These are phyloP conservation scores for Brienomyrus brachyistius DNA, from an alignment of 2,113 vertebrate species.

Conservation along the genomic window DNA sequence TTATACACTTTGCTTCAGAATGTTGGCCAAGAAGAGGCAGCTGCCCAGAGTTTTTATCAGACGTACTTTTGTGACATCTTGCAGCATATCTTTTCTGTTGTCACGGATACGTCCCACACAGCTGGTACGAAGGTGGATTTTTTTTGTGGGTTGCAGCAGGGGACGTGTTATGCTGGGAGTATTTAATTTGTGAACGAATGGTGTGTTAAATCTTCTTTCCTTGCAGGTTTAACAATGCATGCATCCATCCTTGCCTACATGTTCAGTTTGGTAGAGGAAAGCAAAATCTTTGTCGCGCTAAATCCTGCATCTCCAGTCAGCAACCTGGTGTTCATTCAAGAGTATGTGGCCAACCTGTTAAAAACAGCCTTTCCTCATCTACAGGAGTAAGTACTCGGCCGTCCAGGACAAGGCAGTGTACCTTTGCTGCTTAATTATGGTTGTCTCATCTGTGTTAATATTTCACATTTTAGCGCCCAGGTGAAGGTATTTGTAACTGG, in stretches of 20 bases:
- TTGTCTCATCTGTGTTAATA: conserved; percentile 14
- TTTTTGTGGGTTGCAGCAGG: background rate
- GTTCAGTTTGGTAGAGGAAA: conserved; percentile 98
- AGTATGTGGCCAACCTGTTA: conserved; percentile 95
- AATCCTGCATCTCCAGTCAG: conserved; percentile 78
- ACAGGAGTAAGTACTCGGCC: conserved; percentile 78
- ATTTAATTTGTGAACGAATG: background rate
- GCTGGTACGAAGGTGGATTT: conserved; percentile 69
- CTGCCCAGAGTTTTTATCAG: conserved; percentile 97
- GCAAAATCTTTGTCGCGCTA: conserved; percentile 82
- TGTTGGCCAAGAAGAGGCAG: conserved; percentile 91
- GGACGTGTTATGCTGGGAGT: background rate
- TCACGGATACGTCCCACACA: conserved; percentile 96
- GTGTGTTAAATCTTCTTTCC: background rate
- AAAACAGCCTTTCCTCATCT: conserved; percentile 97
- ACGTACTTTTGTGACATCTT: conserved; percentile 97
- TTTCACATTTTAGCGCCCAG: conserved; percentile 74
- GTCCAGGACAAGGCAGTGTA: too few species aligned
- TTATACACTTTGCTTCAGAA: conserved; percentile 95
- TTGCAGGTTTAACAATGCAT: conserved; percentile 92
- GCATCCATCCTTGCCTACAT: conserved; percentile 98
- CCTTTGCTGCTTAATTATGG: background rate
- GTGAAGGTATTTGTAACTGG: conserved; percentile 98
- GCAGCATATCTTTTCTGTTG: conserved; percentile 97
- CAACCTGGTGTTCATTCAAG: conserved; percentile 96